Evolutionary conservation across 2,888 invertebrate species (phyloP).

Genomic region (Schizaphis graminum): DNA sequence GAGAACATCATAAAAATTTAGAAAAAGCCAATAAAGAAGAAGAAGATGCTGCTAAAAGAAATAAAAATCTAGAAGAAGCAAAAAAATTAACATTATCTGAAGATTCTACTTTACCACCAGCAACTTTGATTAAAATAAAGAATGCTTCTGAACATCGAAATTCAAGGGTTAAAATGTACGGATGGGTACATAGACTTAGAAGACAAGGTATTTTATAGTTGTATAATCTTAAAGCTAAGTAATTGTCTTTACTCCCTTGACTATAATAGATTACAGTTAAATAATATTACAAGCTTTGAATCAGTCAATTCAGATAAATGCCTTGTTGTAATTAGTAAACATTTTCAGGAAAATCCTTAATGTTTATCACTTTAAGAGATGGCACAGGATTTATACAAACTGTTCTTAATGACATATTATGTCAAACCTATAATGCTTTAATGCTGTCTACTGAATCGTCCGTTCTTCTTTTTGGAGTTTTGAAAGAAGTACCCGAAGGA

Average conservation of each 20-base stretch:
- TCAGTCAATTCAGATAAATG: not conserved
- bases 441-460: conserved; percentile 92
- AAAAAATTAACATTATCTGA: conserved; percentile 84
- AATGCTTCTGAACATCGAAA: conserved; percentile 77
- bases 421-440: conserved; percentile 92
- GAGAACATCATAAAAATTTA: conserved; percentile 84
- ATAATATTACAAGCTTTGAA: not conserved
- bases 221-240: not conserved
- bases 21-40: conserved; percentile 84
- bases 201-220: conserved; percentile 79
- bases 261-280: not conserved
- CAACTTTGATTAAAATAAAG: conserved; percentile 83
- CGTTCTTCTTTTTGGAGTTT: conserved; percentile 84
- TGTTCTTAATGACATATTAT: conserved; percentile 86
- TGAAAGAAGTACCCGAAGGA: conserved; percentile 90
- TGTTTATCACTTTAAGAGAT: conserved; percentile 95
- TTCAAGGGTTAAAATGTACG: conserved; percentile 85
- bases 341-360: conserved; percentile 82
- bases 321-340: not conserved
- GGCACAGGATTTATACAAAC: conserved; percentile 96
- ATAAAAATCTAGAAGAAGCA: conserved; percentile 92
- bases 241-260: not conserved
- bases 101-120: conserved; percentile 82
- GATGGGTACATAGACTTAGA: conserved; percentile 97
- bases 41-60: conserved; percentile 84